A percentile compares a stretch with the other conserved stretches of the same genome.
phyloP scores from a whole-genome alignment of 1,140 invertebrate genomes.

The Choristoneura fumiferana region DNA sequence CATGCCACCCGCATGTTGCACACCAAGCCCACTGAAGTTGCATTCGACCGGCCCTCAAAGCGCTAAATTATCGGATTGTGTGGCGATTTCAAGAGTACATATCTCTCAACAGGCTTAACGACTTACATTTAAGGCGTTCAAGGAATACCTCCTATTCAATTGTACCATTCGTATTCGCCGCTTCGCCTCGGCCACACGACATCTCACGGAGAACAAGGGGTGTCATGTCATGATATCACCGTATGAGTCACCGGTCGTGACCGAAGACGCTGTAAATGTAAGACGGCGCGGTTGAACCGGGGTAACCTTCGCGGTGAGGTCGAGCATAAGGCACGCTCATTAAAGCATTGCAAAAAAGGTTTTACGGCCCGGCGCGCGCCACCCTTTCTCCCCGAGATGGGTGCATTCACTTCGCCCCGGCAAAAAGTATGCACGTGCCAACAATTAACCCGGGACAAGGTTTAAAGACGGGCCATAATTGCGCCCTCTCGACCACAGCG shows the following conservation, averaged over 20 bases:
- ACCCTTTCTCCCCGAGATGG: constrained; percentile 32
- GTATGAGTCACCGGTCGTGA: constrained; percentile 55
- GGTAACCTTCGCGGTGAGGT: constrained; percentile 46
- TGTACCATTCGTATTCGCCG: constrained; percentile 13
- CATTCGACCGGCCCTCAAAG: no score
- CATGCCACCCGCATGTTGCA: constrained; percentile 57
- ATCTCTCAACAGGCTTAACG: not conserved
- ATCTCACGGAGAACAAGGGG: constrained; percentile 36
- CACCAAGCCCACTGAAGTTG: no score
- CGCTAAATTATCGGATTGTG: no score
- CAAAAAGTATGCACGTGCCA: constrained; percentile 69
- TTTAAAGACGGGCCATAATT: constrained; percentile 33
- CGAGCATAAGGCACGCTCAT: constrained; percentile 41
- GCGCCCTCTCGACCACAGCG: constrained; percentile 38
- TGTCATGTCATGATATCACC: constrained; percentile 56
- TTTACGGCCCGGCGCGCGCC: constrained; percentile 39
- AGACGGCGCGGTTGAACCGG: constrained; percentile 38
- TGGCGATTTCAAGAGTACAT: no score
- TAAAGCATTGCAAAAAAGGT: constrained; percentile 35
- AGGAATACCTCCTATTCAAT: no score
- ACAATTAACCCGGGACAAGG: constrained; percentile 57
- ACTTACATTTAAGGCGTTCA: not conserved
- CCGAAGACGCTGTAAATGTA: constrained; percentile 27
- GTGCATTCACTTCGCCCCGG: constrained; percentile 44
- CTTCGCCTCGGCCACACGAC: constrained; percentile 1